Base-by-base conservation (phyloP, 2,797 vertebrate species). In the Danio kyathit region DNA sequence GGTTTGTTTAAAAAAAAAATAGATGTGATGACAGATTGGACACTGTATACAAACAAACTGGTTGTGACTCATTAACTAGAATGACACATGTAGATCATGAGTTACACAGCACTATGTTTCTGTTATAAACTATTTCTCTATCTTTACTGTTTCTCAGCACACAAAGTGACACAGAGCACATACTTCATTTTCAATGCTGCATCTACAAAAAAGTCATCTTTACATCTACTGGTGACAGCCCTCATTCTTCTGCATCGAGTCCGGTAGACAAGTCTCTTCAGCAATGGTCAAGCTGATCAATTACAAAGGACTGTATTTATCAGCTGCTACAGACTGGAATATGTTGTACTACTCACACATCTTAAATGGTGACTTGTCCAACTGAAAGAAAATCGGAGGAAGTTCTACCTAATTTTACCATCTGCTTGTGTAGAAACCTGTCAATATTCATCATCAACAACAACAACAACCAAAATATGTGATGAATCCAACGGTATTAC, bases 101-200 rank as follows among this genome's bases (percentile, higher is more conserved):
- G 13, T 13, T 29, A 6, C 6, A 21, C 44, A 54, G 51, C 16
- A 41, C 11, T 14, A 40, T 56, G n/a, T 5, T 52, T 64, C 46
- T 43, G 13, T 64, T 19, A 10, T 21, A 63, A 16, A 13, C 2
- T 65, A 1, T 67, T 61, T n/a, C 44, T 16, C 67, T 72, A 4
- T 73, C 14, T 21, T 63, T 7, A 5, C 83, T 43, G 54, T 0
- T 87, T 59, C 87, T 63, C 88, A 90, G 38, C 84, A 90, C 90
- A 44, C 7, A 21, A 1, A 0, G 82, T 92, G 80, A 81, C 7
- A 0, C 73, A 4, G 16, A 82, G 1, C 29, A 89, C 89, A 0
- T 79, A 86, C 85, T 90, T 92, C 65, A 77, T 44, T 52, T 91
- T 83, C 76, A 91, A 21, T 56, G 16, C 60, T 4, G 88, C 89